Evolutionary conservation across 2,888 invertebrate species (phyloP).

Genomic region (Colostygia pectinataria): DNA sequence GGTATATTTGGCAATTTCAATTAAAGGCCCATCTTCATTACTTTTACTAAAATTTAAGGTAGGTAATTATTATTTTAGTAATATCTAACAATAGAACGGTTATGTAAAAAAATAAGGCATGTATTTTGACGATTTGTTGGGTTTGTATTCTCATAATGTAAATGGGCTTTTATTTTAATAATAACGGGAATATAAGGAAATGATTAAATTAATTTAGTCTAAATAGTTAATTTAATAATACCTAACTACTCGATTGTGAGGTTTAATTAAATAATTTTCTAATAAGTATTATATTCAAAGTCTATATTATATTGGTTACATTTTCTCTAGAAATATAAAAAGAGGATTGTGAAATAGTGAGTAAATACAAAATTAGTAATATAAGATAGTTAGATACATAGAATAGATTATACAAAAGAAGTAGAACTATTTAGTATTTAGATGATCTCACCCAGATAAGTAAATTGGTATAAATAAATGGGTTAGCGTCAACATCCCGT

Average conservation of each 20-base stretch:
- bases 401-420: not conserved
- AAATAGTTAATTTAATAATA: constrained; percentile 53
- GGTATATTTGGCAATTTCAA: constrained; percentile 70
- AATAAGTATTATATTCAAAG: constrained; percentile 46
- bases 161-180: constrained; percentile 26
- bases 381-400: constrained; percentile 6
- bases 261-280: constrained; percentile 57
- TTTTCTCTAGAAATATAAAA: constrained; percentile 36
- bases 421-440: not conserved
- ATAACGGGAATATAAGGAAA: constrained; percentile 55
- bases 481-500: too few species aligned
- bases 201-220: constrained; percentile 58
- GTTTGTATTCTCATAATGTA: constrained; percentile 11
- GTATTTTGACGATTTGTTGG: too few species aligned
- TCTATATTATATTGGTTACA: constrained; percentile 46
- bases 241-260: constrained; percentile 66
- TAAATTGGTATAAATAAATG: too few species aligned
- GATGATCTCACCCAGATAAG: not conserved
- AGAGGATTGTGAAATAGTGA: constrained; percentile 25
- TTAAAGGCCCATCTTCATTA: constrained; percentile 1
- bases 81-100: too few species aligned
- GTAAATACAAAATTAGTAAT: constrained; percentile 24
- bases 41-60: not conserved
- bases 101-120: too few species aligned
- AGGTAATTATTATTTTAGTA: too few species aligned